These are phyloP conservation scores for Gephyroberyx darwinii DNA, from an alignment of 2,797 vertebrate genomes.

Conservation along the genomic window DNA sequence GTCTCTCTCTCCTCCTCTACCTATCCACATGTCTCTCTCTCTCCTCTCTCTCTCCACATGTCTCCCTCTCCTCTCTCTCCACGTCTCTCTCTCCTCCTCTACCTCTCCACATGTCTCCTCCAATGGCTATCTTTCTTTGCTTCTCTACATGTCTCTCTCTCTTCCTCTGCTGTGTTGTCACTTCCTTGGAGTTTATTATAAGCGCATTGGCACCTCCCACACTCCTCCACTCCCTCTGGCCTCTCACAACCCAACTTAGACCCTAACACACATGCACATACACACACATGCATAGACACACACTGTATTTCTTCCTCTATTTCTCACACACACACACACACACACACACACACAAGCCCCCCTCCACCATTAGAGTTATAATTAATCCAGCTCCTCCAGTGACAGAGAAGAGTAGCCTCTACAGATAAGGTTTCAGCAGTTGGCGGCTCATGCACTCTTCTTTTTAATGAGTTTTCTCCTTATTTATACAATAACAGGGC, in stretches of 20 bases:
- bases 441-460: conserved; percentile 43
- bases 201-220: conserved; percentile 38
- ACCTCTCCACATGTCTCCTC: not conserved
- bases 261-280: conserved; percentile 30
- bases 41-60: not conserved
- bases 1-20: not conserved
- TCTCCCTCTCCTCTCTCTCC: not conserved
- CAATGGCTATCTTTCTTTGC: not conserved
- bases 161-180: conserved; percentile 8
- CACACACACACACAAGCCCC: conserved; percentile 15
- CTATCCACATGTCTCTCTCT: not conserved
- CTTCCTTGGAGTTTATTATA: conserved; percentile 48
- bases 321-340: conserved; percentile 20
- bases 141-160: conserved; percentile 1
- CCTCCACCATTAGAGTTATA: conserved; percentile 71
- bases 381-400: conserved; percentile 77
- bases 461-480: conserved; percentile 52
- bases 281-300: conserved; percentile 8
- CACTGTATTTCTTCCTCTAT: conserved; percentile 39
- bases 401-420: conserved; percentile 65
- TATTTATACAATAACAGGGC: conserved; percentile 51
- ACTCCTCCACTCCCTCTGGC: conserved; percentile 22
- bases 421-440: conserved; percentile 74
- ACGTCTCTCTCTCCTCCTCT: not conserved
- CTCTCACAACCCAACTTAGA: conserved; percentile 18